Evolutionary conservation across 2,113 vertebrate genomes (phyloP).

Genomic region (Bos taurus): DNA sequence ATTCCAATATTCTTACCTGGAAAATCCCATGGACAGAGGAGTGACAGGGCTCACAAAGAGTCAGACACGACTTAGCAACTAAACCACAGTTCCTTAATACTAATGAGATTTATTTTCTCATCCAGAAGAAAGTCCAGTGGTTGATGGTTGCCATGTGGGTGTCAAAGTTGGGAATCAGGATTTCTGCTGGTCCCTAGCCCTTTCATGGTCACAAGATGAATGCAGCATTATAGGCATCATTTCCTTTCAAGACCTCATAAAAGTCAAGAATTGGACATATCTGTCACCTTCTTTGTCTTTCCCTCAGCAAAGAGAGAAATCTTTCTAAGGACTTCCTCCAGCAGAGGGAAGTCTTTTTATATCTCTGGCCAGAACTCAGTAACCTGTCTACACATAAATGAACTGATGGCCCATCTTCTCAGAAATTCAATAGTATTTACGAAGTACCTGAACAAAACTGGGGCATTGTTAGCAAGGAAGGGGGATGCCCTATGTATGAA

Average conservation of each 20-base stretch:
- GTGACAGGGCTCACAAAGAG: fast-evolving
- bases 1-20: neutral
- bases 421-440: neutral
- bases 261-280: neutral
- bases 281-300: neutral
- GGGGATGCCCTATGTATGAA: neutral
- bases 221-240: neutral
- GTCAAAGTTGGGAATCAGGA: neutral
- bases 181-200: neutral
- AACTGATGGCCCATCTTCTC: neutral
- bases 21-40: neutral
- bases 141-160: neutral
- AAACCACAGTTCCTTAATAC: neutral
- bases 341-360: neutral
- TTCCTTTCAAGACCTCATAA: neutral
- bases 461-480: neutral
- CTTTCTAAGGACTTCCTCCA: neutral
- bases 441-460: neutral
- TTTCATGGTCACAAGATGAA: neutral
- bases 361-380: neutral
- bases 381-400: neutral
- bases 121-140: neutral
- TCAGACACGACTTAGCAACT: fast-evolving
- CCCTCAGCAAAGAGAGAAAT: neutral
- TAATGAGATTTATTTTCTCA: neutral